Base-by-base conservation (phyloP, 2,113 vertebrate species). In the Lagopus muta region DNA sequence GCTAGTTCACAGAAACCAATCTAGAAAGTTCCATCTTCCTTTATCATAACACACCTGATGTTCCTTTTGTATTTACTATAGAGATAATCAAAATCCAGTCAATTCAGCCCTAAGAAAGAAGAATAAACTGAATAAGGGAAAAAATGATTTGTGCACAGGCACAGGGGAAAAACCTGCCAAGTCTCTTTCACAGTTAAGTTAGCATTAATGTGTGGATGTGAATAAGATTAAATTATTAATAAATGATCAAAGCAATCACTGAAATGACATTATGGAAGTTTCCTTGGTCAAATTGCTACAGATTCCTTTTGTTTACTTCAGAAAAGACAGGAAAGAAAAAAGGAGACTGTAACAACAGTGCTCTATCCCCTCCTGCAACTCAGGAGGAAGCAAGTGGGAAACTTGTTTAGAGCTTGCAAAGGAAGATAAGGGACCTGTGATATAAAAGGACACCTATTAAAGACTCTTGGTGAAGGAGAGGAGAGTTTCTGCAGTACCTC, bases 1-100 rank as follows among this genome's bases (percentile, higher is more conserved):
- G 24, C 32, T 40, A 47, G 27, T 64, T 88, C 91, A 71, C 61
- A 71, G 74, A 95, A 95, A 89, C 18, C 45, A 90, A 48, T 27
- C 27, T 0, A 76, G 88, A 77, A 92, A 80, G 25, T 86, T 86
- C 13, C n/a, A 52, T 61, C 54, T 76, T 69, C 43, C 42, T 92
- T 90, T 82, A 43, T 70, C 32, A 22, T 24, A 88, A 76, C 14
- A 57, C 48, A 57, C 57, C 50, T 65, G 45, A 88, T 86, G 48
- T 83, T 73, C 19, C 55, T 73, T 79, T 80, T 83, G 17, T 34
- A 47, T 42, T 86, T 28, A 50, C 18, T 15, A 19, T 13, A 58
- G 42, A 40, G 10, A 78, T 45, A 84, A 84, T 58, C 17, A 89
- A 81, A 38, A 9, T 17, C 27, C 18, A 70, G 90, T 91, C 88